Evolutionary conservation across 2,113 vertebrate species (phyloP).

Genomic region (Cyprinodon variegatus): DNA sequence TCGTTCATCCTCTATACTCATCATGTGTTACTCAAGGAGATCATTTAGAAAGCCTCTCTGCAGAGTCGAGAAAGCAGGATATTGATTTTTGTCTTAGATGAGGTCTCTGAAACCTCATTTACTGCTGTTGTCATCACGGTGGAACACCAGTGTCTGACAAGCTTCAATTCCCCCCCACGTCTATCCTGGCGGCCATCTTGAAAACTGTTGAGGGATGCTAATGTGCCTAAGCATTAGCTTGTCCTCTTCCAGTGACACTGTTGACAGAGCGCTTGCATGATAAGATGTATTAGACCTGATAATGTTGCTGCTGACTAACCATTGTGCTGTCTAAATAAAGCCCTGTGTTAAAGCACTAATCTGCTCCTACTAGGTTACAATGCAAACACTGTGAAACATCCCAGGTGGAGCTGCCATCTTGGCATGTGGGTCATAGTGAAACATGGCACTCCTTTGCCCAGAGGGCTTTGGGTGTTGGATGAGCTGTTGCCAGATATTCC

Average conservation of each 20-base stretch:
- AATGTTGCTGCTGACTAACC: slow-evolving; percentile 81
- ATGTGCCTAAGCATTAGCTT: slow-evolving; percentile 69
- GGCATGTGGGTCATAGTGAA: slow-evolving; percentile 74
- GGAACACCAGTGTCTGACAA: slow-evolving; percentile 80
- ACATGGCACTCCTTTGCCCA: slow-evolving; percentile 68
- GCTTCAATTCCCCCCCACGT: slow-evolving; percentile 61
- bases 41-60: slow-evolving; percentile 72
- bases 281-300: slow-evolving; percentile 76
- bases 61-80: slow-evolving; percentile 76
- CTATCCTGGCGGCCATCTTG: slow-evolving; percentile 71
- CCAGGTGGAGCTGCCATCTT: slow-evolving; percentile 76
- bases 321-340: slow-evolving; percentile 81
- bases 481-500: slow-evolving; percentile 36
- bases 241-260: slow-evolving; percentile 66
- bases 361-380: slow-evolving; percentile 78
- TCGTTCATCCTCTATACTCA: slow-evolving; percentile 22
- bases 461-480: slow-evolving; percentile 55
- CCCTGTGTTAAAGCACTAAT: slow-evolving; percentile 73
- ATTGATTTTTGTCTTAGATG: slow-evolving; percentile 83
- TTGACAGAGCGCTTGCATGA: slow-evolving; percentile 75
- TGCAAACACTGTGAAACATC: slow-evolving; percentile 74
- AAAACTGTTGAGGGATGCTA: slow-evolving; percentile 73
- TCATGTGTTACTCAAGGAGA: slow-evolving; percentile 57
- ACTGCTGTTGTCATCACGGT: slow-evolving; percentile 78
- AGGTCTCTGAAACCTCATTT: slow-evolving; percentile 84